phyloP scores from a whole-genome alignment of 2,797 vertebrate genomes.

The Acanthurus leucopareius region DNA sequence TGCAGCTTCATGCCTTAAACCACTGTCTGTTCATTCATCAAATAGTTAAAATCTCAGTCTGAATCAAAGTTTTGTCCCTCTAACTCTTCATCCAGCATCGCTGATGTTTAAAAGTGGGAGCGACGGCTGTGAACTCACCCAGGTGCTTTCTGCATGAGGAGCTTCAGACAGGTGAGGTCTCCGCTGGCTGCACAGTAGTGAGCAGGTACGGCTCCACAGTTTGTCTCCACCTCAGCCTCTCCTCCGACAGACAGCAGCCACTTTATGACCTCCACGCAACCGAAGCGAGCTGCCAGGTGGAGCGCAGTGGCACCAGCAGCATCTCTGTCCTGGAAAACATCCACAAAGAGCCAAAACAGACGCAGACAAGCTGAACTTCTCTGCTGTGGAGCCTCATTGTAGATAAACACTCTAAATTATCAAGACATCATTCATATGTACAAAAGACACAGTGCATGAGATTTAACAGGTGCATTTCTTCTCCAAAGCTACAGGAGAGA shows the following conservation, averaged over 20 bases:
- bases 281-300: slow-evolving; percentile 90
- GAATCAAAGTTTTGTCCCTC: not conserved
- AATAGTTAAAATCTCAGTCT: not conserved
- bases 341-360: not conserved
- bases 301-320: slow-evolving; percentile 86
- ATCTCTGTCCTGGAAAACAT: slow-evolving; percentile 84
- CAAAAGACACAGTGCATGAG: not conserved
- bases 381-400: not conserved
- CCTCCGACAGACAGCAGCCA: slow-evolving; percentile 87
- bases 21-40: no score
- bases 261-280: slow-evolving; percentile 79
- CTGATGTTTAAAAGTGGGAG: not conserved
- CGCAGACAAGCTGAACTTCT: not conserved
- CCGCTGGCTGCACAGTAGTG: slow-evolving; percentile 90
- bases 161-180: slow-evolving; percentile 87
- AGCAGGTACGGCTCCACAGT: slow-evolving; percentile 87
- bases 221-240: slow-evolving; percentile 78
- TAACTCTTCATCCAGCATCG: no score
- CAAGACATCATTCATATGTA: not conserved
- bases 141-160: slow-evolving; percentile 81
- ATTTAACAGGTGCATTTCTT: not conserved
- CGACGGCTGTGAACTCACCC: slow-evolving; percentile 72
- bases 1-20: no score
- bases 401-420: not conserved
- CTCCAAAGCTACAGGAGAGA: slow-evolving; percentile 7